Evolutionary conservation across 2,888 invertebrate species (phyloP).

Genomic region (Clunio marinus): DNA sequence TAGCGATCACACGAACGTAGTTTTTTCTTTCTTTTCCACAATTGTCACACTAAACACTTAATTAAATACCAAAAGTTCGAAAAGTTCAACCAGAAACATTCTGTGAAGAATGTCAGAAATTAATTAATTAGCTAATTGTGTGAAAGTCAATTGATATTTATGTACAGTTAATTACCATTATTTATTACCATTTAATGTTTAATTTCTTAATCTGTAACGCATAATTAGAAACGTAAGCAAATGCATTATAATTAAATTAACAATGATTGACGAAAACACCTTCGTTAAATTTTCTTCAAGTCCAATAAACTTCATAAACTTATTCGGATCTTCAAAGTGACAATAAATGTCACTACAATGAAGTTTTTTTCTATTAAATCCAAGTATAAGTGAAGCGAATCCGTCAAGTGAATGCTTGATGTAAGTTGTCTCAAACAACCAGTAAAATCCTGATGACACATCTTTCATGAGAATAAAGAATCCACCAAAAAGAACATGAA

Average conservation of each 20-base stretch:
- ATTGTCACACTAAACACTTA: too few species aligned
- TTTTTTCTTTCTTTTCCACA: too few species aligned
- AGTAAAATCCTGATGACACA: conserved; percentile 70
- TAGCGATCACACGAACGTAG: too few species aligned
- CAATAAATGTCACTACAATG: conserved; percentile 73
- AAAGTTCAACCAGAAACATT: too few species aligned
- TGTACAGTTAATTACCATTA: not conserved
- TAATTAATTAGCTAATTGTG: too few species aligned
- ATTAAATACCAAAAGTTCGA: too few species aligned
- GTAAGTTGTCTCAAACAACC: conserved; percentile 85
- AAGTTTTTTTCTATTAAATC: conserved; percentile 69
- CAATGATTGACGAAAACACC: conserved; percentile 62
- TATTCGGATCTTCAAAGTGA: conserved; percentile 64
- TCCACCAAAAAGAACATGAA: conserved; percentile 86
- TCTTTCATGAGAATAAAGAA: conserved; percentile 83
- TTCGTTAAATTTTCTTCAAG: conserved; percentile 63
- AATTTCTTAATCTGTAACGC: conserved; percentile 56
- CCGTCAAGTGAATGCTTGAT: conserved; percentile 86
- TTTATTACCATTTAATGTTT: not conserved
- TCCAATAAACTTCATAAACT: conserved; percentile 69
- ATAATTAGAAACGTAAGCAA: conserved; percentile 64
- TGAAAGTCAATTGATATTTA: too few species aligned
- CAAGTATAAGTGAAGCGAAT: conserved; percentile 74
- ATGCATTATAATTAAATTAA: conserved; percentile 61
- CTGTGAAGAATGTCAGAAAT: too few species aligned